Evolutionary conservation across 2,113 vertebrate genomes (phyloP).

Genomic region (Oplegnathus fasciatus): DNA sequence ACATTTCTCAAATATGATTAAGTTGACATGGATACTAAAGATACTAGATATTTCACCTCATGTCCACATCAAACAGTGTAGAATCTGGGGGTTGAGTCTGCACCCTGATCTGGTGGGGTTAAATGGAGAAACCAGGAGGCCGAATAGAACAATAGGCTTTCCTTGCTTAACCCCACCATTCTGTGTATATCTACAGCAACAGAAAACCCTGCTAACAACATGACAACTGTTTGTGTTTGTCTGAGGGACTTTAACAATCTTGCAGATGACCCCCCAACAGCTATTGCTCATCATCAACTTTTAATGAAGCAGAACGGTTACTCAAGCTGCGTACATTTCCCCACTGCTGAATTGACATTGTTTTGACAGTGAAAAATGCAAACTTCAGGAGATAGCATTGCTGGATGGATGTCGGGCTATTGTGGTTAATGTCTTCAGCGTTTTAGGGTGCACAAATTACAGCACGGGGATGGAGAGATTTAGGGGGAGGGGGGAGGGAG

Average conservation of each 20-base stretch:
- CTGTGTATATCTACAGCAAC: background rate
- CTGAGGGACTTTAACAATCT: slow-evolving; percentile 38
- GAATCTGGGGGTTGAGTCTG: background rate
- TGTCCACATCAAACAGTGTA: background rate
- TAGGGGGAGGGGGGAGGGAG: background rate
- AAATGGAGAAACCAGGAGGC: background rate
- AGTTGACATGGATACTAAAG: background rate
- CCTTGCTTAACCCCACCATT: background rate
- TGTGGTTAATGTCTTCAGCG: slow-evolving; percentile 37
- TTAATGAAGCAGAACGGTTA: slow-evolving; percentile 59
- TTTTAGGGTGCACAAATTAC: slow-evolving; percentile 38
- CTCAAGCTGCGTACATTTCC: slow-evolving; percentile 17
- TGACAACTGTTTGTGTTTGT: slow-evolving; percentile 37
- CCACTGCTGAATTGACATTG: slow-evolving; percentile 56
- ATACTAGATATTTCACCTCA: background rate
- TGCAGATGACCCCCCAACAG: slow-evolving; percentile 24
- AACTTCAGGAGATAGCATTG: slow-evolving; percentile 33
- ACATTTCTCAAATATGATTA: background rate
- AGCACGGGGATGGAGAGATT: slow-evolving; percentile 28
- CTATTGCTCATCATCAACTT: slow-evolving; percentile 57
- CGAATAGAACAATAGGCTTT: background rate
- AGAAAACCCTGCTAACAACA: slow-evolving; percentile 15
- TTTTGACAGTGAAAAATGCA: slow-evolving; percentile 58
- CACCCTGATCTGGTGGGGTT: background rate
- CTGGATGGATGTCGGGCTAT: slow-evolving; percentile 35